These are phyloP conservation scores for Poecilia picta DNA, from an alignment of 2,797 vertebrate genomes.

Conservation along the genomic window DNA sequence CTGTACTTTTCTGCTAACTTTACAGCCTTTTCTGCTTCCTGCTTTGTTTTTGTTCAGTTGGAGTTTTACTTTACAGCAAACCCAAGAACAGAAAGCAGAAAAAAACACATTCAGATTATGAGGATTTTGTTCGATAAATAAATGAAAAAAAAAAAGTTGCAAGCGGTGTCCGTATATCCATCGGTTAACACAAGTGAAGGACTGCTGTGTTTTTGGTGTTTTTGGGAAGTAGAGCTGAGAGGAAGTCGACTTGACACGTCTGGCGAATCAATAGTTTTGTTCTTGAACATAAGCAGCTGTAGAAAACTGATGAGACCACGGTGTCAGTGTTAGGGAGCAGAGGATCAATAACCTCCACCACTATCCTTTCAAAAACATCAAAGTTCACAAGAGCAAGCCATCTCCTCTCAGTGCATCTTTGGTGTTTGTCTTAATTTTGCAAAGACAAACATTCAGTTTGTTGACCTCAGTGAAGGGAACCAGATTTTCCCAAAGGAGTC, in stretches of 20 bases:
- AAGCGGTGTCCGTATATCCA: neutral
- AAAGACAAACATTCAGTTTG: neutral
- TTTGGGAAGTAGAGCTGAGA: neutral
- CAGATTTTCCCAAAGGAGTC: neutral
- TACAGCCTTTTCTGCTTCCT: neutral
- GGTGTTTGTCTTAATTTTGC: neutral
- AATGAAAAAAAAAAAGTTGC: neutral
- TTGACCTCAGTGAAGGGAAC: neutral
- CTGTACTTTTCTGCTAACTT: neutral
- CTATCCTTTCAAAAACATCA: neutral
- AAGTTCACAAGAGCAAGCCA: neutral
- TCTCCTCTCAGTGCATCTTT: neutral
- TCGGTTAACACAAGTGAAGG: neutral
- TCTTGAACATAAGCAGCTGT: conserved; percentile 3
- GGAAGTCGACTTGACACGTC: neutral
- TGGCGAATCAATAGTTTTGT: conserved; percentile 13
- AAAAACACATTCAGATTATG: neutral
- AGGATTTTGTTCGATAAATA: neutral
- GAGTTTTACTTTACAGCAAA: neutral
- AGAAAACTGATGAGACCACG: neutral
- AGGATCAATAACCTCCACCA: neutral
- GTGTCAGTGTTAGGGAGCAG: neutral
- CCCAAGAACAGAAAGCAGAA: neutral
- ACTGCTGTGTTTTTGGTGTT: neutral
- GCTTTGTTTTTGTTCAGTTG: neutral